Evolutionary conservation across 2,113 vertebrate genomes (phyloP).

Genomic region (Syrrhaptes paradoxus): DNA sequence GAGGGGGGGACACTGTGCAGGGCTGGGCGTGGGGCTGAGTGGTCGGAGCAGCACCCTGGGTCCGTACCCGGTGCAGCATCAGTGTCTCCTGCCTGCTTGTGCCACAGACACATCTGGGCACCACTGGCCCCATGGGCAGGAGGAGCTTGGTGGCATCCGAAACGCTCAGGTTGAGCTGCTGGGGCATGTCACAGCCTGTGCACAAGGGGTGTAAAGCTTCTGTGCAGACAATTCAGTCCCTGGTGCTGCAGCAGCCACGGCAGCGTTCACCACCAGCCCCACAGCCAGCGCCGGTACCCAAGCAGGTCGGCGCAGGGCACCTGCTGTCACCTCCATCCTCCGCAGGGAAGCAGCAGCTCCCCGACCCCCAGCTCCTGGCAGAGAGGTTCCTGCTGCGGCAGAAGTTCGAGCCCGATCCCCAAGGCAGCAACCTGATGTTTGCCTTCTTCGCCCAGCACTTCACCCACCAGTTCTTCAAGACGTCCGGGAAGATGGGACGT

Average conservation of each 20-base stretch:
- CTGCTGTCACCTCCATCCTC: not conserved
- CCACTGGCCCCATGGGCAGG: not conserved
- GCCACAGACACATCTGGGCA: not conserved
- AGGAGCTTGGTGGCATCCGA: not conserved
- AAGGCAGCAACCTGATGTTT: slow-evolving; percentile 91
- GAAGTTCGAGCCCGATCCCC: slow-evolving; percentile 86
- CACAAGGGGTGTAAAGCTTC: not conserved
- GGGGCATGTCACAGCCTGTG: not conserved
- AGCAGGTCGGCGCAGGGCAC: accelerated
- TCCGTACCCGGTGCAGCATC: accelerated
- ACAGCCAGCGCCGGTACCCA: not conserved
- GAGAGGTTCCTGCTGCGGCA: slow-evolving; percentile 82
- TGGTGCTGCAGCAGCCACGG: not conserved
- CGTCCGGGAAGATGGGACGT: slow-evolving; percentile 77
- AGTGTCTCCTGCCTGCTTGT: accelerated
- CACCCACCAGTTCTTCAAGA: slow-evolving; percentile 98
- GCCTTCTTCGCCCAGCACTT: slow-evolving; percentile 98
- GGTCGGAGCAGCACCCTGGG: accelerated
- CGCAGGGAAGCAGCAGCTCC: slow-evolving; percentile 85
- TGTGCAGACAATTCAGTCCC: not conserved
- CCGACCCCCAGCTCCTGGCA: slow-evolving; percentile 79
- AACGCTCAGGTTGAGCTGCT: not conserved
- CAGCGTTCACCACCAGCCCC: not conserved
- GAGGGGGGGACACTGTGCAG: accelerated
- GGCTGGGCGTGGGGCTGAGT: not conserved